Evolutionary conservation across 2,797 vertebrate species (phyloP).

Genomic region (Coregonus ussuriensis): DNA sequence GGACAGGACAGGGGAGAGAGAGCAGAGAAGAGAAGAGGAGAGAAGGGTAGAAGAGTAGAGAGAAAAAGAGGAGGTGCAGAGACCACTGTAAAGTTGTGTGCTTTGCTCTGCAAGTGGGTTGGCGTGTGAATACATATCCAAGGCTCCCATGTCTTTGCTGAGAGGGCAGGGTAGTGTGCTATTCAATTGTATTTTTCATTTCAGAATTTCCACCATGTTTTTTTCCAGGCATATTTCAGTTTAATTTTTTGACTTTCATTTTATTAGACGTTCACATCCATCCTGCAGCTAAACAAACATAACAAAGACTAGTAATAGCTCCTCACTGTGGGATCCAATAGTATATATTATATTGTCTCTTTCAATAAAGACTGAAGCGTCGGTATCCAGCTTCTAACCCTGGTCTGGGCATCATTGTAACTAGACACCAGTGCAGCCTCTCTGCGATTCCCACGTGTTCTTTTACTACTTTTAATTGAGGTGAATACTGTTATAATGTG

Average conservation of each 20-base stretch:
- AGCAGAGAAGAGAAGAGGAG: no score
- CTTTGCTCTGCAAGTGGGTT: background rate
- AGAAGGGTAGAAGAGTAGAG: no score
- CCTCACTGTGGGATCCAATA: slow-evolving; percentile 38
- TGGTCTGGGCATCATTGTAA: background rate
- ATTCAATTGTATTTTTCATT: background rate
- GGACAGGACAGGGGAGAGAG: no score
- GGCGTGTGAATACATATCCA: background rate
- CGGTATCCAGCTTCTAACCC: background rate
- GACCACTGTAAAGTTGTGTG: background rate
- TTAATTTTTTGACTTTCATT: background rate
- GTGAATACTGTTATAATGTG: background rate
- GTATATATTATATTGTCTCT: slow-evolving; percentile 26
- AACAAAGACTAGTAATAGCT: slow-evolving; percentile 46
- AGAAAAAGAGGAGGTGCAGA: background rate
- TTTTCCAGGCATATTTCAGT: background rate
- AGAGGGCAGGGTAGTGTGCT: background rate
- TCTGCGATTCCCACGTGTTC: background rate
- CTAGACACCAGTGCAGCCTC: background rate
- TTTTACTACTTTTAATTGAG: background rate
- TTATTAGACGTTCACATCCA: background rate
- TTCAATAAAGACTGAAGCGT: slow-evolving; percentile 35
- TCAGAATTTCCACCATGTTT: background rate
- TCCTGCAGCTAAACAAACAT: slow-evolving; percentile 49
- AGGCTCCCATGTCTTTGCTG: background rate